Conservation (phyloP, 1,140 invertebrate genomes). For the Pseudomyrmex cubaensis region DNA sequence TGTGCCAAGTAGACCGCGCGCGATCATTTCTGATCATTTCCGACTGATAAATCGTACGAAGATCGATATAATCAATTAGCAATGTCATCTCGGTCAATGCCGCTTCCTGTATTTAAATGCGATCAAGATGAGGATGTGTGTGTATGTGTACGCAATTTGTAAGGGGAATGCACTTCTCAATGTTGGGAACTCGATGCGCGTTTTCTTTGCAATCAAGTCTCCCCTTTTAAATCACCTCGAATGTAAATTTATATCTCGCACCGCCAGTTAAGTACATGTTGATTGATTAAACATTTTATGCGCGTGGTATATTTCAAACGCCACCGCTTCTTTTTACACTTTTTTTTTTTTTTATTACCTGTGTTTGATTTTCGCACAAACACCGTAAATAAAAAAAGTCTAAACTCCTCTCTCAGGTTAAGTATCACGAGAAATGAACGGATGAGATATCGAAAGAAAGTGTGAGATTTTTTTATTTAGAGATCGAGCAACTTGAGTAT, state of each 20-base stretch:
- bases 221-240: neutral
- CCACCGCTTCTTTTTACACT: neutral
- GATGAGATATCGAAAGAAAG: no score
- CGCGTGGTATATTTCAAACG: neutral
- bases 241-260: conserved; percentile 23
- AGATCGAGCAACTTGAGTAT: no score
- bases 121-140: neutral
- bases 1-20: conserved; percentile 27
- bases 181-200: conserved; percentile 32
- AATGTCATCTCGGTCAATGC: conserved; percentile 13
- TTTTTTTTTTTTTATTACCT: no score
- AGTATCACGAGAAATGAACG: no score
- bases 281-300: neutral
- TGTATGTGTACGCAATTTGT: neutral
- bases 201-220: conserved; percentile 4
- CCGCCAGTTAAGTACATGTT: neutral
- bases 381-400: no score
- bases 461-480: no score
- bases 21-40: conserved; percentile 6
- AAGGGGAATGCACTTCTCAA: conserved; percentile 5
- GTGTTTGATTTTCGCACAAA: neutral
- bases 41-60: neutral
- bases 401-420: no score
- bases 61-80: conserved; percentile 32
- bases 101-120: conserved; percentile 67